phyloP scores from a whole-genome alignment of 2,797 vertebrate genomes.

The Lindbergichthys nudifrons region DNA sequence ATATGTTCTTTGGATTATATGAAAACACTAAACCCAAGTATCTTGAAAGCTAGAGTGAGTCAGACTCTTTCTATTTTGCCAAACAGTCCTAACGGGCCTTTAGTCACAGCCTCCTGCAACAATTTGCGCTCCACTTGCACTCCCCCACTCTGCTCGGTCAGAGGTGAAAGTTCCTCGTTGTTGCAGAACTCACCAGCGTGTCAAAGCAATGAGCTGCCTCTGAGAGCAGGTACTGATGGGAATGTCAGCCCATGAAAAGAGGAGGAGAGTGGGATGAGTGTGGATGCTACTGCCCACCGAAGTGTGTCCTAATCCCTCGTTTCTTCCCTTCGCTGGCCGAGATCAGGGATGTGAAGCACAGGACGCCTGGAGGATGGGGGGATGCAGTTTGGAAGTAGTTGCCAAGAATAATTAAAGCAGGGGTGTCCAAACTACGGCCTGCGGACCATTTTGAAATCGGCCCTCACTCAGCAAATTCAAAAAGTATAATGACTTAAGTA shows the following conservation, averaged over 20 bases:
- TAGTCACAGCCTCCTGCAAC: slow-evolving; percentile 56
- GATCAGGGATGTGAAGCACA: slow-evolving; percentile 47
- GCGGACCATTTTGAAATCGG: no score
- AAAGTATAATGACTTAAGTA: no score
- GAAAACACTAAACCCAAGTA: slow-evolving; percentile 7
- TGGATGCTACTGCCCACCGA: slow-evolving; percentile 69
- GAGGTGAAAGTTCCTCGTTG: slow-evolving; percentile 64
- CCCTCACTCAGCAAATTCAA: no score
- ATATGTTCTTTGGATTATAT: slow-evolving; percentile 10
- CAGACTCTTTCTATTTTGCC: slow-evolving; percentile 40
- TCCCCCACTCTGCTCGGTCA: slow-evolving; percentile 56
- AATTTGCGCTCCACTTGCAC: slow-evolving; percentile 35
- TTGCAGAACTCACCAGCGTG: slow-evolving; percentile 64
- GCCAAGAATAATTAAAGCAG: slow-evolving; percentile 58
- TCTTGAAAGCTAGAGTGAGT: slow-evolving; percentile 37
- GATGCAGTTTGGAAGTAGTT: slow-evolving; percentile 14
- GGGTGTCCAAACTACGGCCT: no score
- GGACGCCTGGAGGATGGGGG: slow-evolving; percentile 22
- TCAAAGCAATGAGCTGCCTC: slow-evolving; percentile 78
- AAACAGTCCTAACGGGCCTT: slow-evolving; percentile 40
- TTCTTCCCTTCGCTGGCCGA: slow-evolving; percentile 51
- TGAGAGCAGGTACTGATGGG: slow-evolving; percentile 71
- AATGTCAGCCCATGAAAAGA: slow-evolving; percentile 74
- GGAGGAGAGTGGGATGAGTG: slow-evolving; percentile 72
- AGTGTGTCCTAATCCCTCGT: slow-evolving; percentile 71